A percentile compares a stretch with the other conserved stretches of the same genome.
These are phyloP conservation scores for Busseola fusca DNA, from an alignment of 2,888 invertebrate species.

Conservation along the genomic window DNA sequence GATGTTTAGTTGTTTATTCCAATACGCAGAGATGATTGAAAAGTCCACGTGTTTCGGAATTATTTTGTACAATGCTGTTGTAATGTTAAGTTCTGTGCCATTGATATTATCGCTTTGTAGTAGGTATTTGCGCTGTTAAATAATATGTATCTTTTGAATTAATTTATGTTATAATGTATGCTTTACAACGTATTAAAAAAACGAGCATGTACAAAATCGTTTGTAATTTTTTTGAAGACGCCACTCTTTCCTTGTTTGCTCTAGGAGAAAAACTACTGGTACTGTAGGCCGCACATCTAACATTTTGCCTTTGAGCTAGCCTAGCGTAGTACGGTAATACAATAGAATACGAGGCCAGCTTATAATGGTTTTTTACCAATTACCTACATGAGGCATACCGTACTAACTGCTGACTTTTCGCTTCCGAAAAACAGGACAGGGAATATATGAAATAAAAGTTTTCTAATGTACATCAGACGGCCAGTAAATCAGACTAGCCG, in stretches of 20 bases:
- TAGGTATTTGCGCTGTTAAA: constrained; percentile 15
- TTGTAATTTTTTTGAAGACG: not conserved
- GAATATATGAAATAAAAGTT: not conserved
- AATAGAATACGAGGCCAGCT: not conserved
- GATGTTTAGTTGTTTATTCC: constrained; percentile 25
- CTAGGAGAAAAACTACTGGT: not conserved
- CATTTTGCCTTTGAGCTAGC: too few relatives aligned
- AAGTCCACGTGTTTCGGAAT: constrained; percentile 22
- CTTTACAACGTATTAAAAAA: not conserved
- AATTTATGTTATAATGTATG: not conserved
- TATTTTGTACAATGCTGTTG: constrained; percentile 22
- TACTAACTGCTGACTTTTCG: not conserved
- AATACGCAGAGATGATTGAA: constrained; percentile 11
- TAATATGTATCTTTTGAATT: constrained; percentile 19
- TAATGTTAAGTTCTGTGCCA: constrained; percentile 50
- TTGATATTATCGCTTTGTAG: constrained; percentile 49
- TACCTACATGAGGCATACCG: not conserved
- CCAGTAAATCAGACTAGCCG: too few relatives aligned
- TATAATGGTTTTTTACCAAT: not conserved
- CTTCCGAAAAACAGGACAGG: not conserved
- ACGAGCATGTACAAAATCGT: not conserved
- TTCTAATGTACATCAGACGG: not conserved
- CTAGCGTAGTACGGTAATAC: not conserved
- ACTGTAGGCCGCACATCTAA: not conserved
- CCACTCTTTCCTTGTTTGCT: not conserved